phyloP scores from a whole-genome alignment of 1,140 invertebrate genomes.

The Diachasmimorpha longicaudata region DNA sequence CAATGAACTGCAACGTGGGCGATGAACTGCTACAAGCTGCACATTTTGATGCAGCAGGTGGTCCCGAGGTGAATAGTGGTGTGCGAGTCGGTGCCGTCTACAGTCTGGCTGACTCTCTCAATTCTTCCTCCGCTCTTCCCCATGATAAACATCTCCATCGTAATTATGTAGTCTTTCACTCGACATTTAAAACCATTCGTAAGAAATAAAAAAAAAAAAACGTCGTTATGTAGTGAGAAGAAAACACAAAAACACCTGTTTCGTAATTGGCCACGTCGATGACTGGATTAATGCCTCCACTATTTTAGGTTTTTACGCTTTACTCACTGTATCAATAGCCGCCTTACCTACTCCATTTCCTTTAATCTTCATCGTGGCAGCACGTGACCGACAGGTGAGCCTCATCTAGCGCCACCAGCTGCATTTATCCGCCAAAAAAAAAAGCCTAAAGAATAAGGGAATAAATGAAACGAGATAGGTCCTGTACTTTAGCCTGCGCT shows the following conservation, averaged over 20 bases:
- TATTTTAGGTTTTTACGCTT: not conserved
- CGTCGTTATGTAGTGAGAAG: not conserved
- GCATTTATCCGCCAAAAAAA: not conserved
- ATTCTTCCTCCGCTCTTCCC: not conserved
- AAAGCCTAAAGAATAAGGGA: not conserved
- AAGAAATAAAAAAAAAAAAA: not conserved
- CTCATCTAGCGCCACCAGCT: not conserved
- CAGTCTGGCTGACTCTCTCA: not conserved
- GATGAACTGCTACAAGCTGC: slow-evolving; percentile 22
- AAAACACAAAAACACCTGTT: not conserved
- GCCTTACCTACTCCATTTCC: not conserved
- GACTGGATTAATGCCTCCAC: not conserved
- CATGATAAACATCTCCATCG: not conserved
- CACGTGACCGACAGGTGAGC: not conserved
- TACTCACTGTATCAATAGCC: not conserved
- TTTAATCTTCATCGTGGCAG: slow-evolving; percentile 1
- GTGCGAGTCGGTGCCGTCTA: not conserved
- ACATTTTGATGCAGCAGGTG: slow-evolving; percentile 20
- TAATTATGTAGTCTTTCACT: not conserved
- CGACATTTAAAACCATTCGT: not conserved
- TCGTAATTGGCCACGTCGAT: not conserved
- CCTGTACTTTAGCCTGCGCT: too few relatives aligned
- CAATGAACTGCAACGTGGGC: not conserved
- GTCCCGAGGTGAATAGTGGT: not conserved
- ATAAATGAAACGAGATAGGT: not conserved